phyloP scores from a whole-genome alignment of 2,797 vertebrate species.

The Trichosurus vulpecula region DNA sequence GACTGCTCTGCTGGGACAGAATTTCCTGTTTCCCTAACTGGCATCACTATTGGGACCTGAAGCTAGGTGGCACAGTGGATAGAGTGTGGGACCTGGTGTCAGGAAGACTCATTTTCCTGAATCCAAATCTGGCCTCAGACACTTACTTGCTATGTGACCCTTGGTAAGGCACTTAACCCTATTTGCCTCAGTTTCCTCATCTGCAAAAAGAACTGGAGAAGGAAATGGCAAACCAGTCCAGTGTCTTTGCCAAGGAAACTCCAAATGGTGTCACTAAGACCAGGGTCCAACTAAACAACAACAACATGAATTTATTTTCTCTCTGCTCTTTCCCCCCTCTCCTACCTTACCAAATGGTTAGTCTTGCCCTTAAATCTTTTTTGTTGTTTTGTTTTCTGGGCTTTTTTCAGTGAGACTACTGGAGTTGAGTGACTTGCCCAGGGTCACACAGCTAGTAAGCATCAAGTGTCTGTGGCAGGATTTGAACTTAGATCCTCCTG shows the following conservation, averaged over 20 bases:
- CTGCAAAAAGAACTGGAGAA: background rate
- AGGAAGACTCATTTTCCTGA: background rate
- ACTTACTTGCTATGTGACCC: background rate
- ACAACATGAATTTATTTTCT: background rate
- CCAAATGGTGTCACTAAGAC: background rate
- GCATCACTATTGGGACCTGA: background rate
- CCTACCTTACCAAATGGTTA: background rate
- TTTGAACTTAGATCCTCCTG: too few relatives aligned
- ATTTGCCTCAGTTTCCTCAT: background rate
- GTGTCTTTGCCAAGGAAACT: background rate
- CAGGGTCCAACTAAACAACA: background rate
- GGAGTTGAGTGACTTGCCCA: too few relatives aligned
- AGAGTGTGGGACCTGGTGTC: background rate
- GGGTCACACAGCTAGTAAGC: too few relatives aligned
- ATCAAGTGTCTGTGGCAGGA: too few relatives aligned
- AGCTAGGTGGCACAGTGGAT: background rate
- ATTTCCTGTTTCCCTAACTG: background rate
- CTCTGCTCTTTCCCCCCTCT: background rate
- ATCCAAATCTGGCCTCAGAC: background rate
- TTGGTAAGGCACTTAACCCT: background rate
- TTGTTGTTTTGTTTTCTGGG: too few relatives aligned
- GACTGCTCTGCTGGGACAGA: background rate
- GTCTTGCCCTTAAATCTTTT: background rate
- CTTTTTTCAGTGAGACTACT: too few relatives aligned
- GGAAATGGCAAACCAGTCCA: background rate